Conservation (phyloP, 2,888 invertebrate genomes). For the Galeopsomyia nigrocyanea region DNA sequence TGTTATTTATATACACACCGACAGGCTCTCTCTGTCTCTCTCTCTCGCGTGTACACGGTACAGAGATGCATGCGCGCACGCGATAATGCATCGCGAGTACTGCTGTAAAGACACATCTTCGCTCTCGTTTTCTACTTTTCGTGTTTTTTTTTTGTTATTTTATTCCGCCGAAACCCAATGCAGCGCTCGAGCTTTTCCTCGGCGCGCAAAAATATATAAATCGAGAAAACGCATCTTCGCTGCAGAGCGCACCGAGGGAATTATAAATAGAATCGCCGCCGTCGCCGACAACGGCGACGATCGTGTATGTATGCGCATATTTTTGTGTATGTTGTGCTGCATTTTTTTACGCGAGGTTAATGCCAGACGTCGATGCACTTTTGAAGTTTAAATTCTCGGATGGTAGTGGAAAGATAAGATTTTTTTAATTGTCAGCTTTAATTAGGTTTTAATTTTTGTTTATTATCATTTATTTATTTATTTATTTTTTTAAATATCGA, state of each 20-base stretch:
- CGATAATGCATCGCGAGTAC: constrained; percentile 27
- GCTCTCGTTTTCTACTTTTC: background rate
- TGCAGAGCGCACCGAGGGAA: background rate
- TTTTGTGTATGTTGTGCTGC: too few relatives aligned
- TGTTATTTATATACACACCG: constrained; percentile 40
- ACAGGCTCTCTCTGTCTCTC: constrained; percentile 1
- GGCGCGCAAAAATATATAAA: constrained; percentile 41
- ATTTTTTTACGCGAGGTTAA: too few relatives aligned
- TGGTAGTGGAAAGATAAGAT: background rate
- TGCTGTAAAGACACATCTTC: background rate
- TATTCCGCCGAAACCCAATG: constrained; percentile 24
- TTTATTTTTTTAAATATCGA: too few relatives aligned
- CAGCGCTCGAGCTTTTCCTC: constrained; percentile 28
- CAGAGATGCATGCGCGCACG: constrained; percentile 13
- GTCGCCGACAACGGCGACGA: too few relatives aligned
- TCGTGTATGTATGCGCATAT: too few relatives aligned
- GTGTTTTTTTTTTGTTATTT: constrained; percentile 6
- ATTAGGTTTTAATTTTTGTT: too few relatives aligned
- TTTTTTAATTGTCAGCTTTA: background rate
- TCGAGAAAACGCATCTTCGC: constrained; percentile 42
- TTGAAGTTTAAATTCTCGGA: background rate
- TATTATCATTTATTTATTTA: too few relatives aligned
- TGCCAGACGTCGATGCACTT: background rate
- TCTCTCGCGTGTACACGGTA: too few relatives aligned
- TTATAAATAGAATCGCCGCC: constrained; percentile 36